Evolutionary conservation across 2,888 invertebrate species (phyloP), one percentile per base, ranked within the genome.

Genomic region (Ophonus ardosiacus): DNA sequence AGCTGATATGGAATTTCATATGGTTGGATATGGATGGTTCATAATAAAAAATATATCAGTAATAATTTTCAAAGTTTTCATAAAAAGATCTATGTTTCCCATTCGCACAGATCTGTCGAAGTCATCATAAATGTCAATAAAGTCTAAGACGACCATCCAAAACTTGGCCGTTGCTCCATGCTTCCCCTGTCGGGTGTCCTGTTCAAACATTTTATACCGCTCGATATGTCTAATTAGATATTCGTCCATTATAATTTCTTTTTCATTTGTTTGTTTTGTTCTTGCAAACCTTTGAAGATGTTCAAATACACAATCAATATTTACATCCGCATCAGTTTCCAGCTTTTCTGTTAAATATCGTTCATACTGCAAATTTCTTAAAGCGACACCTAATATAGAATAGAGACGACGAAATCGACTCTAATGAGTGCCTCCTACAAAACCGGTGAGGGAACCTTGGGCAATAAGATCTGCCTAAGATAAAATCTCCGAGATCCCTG

Each of bases 311-410:
- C 51, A 51, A 51, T 51, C 51, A 3, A 51, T 8, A 51, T 51
- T 51, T 51, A 13, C 51, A 51, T n/a, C 1, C 5, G 10, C 51
- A 5, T 51, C 51, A 13, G 51, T 5, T 86, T 87, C 78, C 87
- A 74, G 81, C 86, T 15, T 59, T 24, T 87, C 87, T 59, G 74
- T n/a, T n/a, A n/a, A n/a, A n/a, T n/a, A n/a, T n/a, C n/a, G n/a
- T n/a, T n/a, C n/a, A n/a, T n/a, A n/a, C n/a, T n/a, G n/a, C n/a
- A n/a, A n/a, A n/a, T n/a, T n/a, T n/a, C n/a, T n/a, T n/a, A n/a
- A n/a, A n/a, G n/a, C n/a, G n/a, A n/a, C n/a, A n/a, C n/a, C n/a
- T n/a, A n/a, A n/a, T n/a, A n/a, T n/a, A n/a, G n/a, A n/a, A n/a
- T n/a, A n/a, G n/a, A n/a, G n/a, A n/a, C n/a, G n/a, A n/a, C n/a